Evolutionary conservation across 2,797 vertebrate genomes (phyloP), one percentile per base, ranked within the genome.

Genomic region (Dipus sagitta): DNA sequence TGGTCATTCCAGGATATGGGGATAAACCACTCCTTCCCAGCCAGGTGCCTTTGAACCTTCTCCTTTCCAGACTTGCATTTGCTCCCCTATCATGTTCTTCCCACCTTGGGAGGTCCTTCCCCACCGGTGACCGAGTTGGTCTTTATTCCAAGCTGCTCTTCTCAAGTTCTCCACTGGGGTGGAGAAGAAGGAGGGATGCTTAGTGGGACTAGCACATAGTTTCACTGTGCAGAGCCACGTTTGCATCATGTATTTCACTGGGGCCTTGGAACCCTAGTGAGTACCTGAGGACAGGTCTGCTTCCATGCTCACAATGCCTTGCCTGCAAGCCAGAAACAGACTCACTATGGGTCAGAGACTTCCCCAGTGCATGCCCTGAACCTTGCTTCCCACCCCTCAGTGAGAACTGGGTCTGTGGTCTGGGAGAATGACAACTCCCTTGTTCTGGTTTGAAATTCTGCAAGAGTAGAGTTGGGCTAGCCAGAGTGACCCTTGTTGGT

Each of bases 21-120:
- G 96, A 96, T 91, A 95, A 92, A 96, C 97, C 96, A 96, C 96
- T 95, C 92, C 83, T 91, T 95, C 88, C 93, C 90, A 90, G 94
- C 91, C 91, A 95, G 94, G 96, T 97, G 96, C 96, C 97, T 97
- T 96, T 20, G 93, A 93, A 83, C 91, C 76, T 74, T 82, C 91
- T 71, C 83, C 15, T 42, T 28, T 64, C 70, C 67, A 86, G 82
- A 64, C 1, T n/a, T 60, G 34, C 30, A 11, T 70, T 5, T 17
- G 23, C 34, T 23, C 20, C 17, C 58, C 42, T 18, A 64, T 24
- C 7, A 1, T 76, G 52, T 71, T 24, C 65, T 60, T 34, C 62
- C 34, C 7, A 6, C 34, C 68, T 67, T 7, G 0, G 3, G 34
- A 42, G 64, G 54, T 32, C 34, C 84, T 42, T 83, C 9, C 77